These are phyloP conservation scores for Chaetophractus vellerosus DNA, from an alignment of 2,797 vertebrate genomes.

Conservation along the genomic window DNA sequence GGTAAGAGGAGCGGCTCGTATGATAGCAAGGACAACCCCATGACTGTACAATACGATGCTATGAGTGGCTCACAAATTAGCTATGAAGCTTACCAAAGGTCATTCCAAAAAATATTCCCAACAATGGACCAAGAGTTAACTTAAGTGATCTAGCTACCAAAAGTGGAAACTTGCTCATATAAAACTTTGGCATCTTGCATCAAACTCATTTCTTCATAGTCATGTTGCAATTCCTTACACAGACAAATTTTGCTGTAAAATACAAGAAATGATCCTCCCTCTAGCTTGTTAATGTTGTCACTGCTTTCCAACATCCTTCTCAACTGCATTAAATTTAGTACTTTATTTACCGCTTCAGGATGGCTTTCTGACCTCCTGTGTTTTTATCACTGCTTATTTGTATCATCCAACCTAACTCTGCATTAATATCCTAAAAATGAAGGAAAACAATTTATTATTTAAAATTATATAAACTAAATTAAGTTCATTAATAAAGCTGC, in stretches of 20 bases:
- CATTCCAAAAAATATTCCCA: not conserved
- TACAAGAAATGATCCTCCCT: not conserved
- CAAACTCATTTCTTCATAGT: not conserved
- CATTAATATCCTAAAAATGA: conserved; percentile 1
- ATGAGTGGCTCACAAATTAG: not conserved
- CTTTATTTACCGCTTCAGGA: not conserved
- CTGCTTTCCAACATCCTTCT: not conserved
- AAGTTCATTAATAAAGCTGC: conserved; percentile 43
- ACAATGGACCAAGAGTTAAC: not conserved
- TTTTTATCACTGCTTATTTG: not conserved
- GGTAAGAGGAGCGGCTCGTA: not conserved
- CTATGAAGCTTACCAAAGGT: not conserved
- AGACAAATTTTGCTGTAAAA: not conserved
- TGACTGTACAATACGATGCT: not conserved
- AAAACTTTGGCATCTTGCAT: not conserved
- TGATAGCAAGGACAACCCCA: not conserved
- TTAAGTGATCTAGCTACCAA: not conserved
- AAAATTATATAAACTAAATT: conserved; percentile 51
- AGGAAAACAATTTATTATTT: not conserved
- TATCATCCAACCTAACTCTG: conserved; percentile 17
- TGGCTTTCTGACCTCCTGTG: not conserved
- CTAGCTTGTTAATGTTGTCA: not conserved
- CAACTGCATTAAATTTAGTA: not conserved
- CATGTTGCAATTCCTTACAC: not conserved
- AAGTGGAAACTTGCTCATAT: not conserved